Evolutionary conservation across 2,888 invertebrate species (phyloP), one percentile per base, ranked within the genome.

Genomic region (Melanostoma scalare): DNA sequence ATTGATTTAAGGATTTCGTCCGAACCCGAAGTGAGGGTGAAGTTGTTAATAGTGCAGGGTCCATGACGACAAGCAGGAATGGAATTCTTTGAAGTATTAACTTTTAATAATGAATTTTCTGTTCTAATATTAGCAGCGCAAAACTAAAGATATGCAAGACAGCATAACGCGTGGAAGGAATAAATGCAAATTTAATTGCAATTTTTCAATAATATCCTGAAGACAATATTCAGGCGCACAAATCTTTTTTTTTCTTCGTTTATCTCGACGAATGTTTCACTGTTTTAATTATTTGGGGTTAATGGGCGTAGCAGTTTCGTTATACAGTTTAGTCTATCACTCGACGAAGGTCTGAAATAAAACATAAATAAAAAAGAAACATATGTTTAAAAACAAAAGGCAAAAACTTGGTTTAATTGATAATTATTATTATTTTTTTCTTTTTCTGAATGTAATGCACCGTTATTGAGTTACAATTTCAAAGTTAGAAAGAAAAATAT

Each of bases 1-100:
- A 65, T 73, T 90, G 90, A 86, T 90, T 90, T 69, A 90, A 79
- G 80, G 90, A 90, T 85, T 90, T 89, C 86, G 90, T 91, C 86
- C 91, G 91, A 86, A 90, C 90, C 85, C 91, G 90, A 86, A 91
- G 82, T 84, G 91, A 91, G 33, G 91, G 90, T 87, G 91, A 91
- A 79, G 89, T 89, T 87, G 87, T 90, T 86, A 88, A 90, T 77
- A 89, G 89, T 89, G 90, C 89, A 84, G 89, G 90, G 72, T 90
- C 90, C 90, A 90, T 90, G 86, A 35, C 56, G 63, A 44, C 40
- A 33, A 55, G 42, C 36, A 58, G 1, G 20, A 20, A 35, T 80
- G 52, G 69, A 75, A 75, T 75, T 63, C 20, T 61, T 56, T 31
- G 46, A 71, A 65, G 58, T 71, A 60, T 31, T n/a, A 6, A 10